Conservation (phyloP, 2,113 vertebrate genomes). For the Brienomyrus longianalis region DNA sequence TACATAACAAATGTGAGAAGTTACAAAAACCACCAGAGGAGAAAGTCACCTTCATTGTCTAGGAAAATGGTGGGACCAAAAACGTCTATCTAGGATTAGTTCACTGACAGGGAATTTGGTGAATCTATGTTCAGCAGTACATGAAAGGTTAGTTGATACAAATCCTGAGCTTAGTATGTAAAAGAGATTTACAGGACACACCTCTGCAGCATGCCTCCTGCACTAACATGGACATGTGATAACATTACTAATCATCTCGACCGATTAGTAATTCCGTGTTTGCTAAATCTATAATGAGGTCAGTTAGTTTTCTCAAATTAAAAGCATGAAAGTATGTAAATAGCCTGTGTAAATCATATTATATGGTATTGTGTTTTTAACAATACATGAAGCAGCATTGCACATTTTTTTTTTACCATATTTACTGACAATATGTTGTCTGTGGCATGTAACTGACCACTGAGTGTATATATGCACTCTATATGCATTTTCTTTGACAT, state of each 20-base stretch:
- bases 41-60: not conserved
- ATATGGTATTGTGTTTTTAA: not conserved
- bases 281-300: not conserved
- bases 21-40: not conserved
- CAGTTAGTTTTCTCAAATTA: not conserved
- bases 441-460: not conserved
- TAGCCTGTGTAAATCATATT: not conserved
- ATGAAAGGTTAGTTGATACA: constrained; percentile 11
- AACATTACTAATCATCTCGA: not conserved
- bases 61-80: not conserved
- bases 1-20: not conserved
- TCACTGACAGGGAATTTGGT: not conserved
- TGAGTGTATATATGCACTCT: not conserved
- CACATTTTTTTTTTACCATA: not conserved
- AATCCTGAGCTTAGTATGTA: not conserved
- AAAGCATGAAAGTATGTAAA: not conserved
- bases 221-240: not conserved
- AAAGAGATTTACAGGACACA: not conserved
- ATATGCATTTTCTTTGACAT: not conserved
- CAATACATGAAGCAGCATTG: not conserved
- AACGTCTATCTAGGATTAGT: not conserved
- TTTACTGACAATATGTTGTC: not conserved
- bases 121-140: constrained; percentile 2
- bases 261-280: not conserved
- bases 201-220: not conserved